Conservation (phyloP, 2,888 invertebrate genomes). For the Oasisia sp. region DNA sequence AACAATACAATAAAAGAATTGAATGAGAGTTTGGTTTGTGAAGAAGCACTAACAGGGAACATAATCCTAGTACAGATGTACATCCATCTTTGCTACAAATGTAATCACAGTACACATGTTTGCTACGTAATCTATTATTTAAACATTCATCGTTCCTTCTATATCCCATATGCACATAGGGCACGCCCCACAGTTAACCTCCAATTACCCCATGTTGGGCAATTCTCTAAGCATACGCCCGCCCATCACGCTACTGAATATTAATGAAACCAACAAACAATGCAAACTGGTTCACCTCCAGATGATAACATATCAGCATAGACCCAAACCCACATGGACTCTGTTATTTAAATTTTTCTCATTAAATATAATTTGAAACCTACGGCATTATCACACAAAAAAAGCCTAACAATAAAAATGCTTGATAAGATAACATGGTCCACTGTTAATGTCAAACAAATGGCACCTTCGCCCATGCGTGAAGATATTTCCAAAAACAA, state of each 20-base stretch:
- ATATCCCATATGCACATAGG: neutral
- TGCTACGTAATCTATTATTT: neutral
- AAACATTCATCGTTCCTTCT: neutral
- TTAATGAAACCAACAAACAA: neutral
- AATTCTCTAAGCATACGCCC: neutral
- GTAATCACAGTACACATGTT: neutral
- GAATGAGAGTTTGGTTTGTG: neutral
- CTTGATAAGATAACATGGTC: neutral
- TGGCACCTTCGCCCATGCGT: neutral
- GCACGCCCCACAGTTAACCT: conserved; percentile 2
- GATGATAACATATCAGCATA: neutral
- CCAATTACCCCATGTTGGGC: neutral
- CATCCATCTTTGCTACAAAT: no score
- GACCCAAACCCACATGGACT: no score
- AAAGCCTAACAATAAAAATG: neutral
- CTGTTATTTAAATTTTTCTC: neutral
- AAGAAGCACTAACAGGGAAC: neutral
- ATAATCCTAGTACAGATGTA: neutral
- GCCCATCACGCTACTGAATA: neutral
- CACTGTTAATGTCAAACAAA: neutral
- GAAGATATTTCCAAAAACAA: neutral
- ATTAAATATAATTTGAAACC: neutral
- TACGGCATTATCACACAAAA: neutral
- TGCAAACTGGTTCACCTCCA: neutral
- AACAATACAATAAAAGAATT: neutral